Evolutionary conservation across 2,888 invertebrate species (phyloP).

Genomic region (Lasioglossum leucozonium): DNA sequence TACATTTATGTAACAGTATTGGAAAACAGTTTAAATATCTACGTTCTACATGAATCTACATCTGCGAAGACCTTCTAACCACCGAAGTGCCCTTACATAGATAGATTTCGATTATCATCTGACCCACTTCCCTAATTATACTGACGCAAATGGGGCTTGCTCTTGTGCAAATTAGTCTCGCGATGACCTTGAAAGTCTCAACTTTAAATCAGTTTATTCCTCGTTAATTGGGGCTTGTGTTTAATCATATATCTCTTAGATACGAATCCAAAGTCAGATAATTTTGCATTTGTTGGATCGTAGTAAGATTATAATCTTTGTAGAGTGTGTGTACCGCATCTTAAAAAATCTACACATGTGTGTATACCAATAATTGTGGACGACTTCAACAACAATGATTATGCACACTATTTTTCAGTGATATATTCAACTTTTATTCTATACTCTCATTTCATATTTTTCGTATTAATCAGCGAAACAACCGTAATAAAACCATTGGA

Average conservation of each 20-base stretch:
- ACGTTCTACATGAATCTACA: neutral
- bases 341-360: neutral
- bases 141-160: conserved; percentile 1
- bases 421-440: neutral
- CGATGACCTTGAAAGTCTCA: neutral
- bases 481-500: neutral
- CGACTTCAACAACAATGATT: neutral
- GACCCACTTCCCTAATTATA: conserved; percentile 21
- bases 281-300: neutral
- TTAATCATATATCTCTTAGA: neutral
- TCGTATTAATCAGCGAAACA: neutral
- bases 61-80: neutral
- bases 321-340: neutral
- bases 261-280: too few species aligned
- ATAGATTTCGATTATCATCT: conserved; percentile 8
- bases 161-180: neutral
- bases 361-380: too few species aligned
- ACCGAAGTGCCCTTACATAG: neutral
- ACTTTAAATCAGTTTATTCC: neutral
- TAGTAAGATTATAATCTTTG: neutral
- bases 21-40: neutral
- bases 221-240: neutral
- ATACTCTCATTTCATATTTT: too few species aligned
- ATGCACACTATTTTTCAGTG: neutral
- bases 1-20: neutral